These are phyloP conservation scores for Oncorhynchus gorbuscha DNA, from an alignment of 2,113 vertebrate species.

Conservation along the genomic window DNA sequence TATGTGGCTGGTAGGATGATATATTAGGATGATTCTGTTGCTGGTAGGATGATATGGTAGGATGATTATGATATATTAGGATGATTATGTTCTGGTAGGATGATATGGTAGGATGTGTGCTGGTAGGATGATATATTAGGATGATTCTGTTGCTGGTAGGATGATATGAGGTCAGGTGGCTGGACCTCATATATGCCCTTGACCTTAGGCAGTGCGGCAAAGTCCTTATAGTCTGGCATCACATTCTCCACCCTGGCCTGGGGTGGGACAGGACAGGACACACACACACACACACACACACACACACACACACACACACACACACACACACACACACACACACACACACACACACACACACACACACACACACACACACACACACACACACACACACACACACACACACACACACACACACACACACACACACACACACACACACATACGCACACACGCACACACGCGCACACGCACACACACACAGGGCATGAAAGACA, in stretches of 20 bases:
- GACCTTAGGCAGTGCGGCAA: conserved; percentile 98
- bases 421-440: background rate
- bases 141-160: background rate
- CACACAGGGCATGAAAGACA: conserved; percentile 45
- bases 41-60: conserved; percentile 84
- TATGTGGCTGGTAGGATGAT: no score
- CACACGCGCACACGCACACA: background rate
- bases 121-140: no score
- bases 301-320: background rate
- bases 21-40: conserved; percentile 1
- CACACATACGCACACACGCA: background rate
- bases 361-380: background rate
- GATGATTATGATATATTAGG: conserved; percentile 50
- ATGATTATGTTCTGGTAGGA: no score
- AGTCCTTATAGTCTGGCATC: conserved; percentile 99
- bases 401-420: conserved; percentile 5
- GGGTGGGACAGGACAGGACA: conserved; percentile 66
- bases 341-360: conserved; percentile 11
- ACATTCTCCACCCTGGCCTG: conserved; percentile 99
- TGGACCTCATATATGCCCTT: conserved; percentile 98
- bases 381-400: conserved; percentile 3
- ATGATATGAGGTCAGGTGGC: conserved; percentile 92
- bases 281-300: background rate
- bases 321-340: background rate
- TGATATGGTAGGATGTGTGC: no score